Evolutionary conservation across 2,888 invertebrate species (phyloP), one percentile per base, ranked within the genome.

Genomic region (Aleiodes leptofemur): DNA sequence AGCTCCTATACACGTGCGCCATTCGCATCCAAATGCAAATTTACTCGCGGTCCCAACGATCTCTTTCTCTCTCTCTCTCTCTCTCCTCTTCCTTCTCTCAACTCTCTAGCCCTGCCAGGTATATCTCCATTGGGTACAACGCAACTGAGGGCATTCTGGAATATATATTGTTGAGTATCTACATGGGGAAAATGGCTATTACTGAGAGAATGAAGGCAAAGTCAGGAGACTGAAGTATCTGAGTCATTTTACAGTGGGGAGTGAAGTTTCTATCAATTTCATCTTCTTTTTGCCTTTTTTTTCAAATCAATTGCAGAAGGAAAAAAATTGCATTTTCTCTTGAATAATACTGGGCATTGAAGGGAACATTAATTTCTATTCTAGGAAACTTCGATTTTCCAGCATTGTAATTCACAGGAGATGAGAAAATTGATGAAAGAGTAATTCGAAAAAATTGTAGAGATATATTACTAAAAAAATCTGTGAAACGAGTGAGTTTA

Each of bases 11-110:
- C 70, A 16, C 69, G 74, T 73, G 80, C 78, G 73, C 80, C 77
- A 79, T 76, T 79, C 79, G 73, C 77, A 81, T 80, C 79, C 80
- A 77, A 79, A 80, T 79, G 80, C 79, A 82, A 82, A 82, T 80
- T 79, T 79, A 80, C 81, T 76, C 77, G 76, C 70, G 78, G 78
- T 77, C 70, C 76, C 74, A 71, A 76, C 51, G 75, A 74, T 72
- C 75, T 78, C 76, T 76, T 77, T 78, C 76, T 76, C 77, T 23
- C 23, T 23, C 23, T 23, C 23, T 78, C 75, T 76, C 77, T 79
- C 70, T 64, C 61, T n/a, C 51, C 77, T 79, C 70, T 64, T 66
- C 23, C 51, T 68, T 64, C 61, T 23, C 43, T 34, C 64, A 6
- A 16, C 11, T 16, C 34, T 59, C 64, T 64, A 16, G 61, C 23